These are phyloP conservation scores for Alosa alosa DNA, from an alignment of 2,113 vertebrate species.

Conservation along the genomic window DNA sequence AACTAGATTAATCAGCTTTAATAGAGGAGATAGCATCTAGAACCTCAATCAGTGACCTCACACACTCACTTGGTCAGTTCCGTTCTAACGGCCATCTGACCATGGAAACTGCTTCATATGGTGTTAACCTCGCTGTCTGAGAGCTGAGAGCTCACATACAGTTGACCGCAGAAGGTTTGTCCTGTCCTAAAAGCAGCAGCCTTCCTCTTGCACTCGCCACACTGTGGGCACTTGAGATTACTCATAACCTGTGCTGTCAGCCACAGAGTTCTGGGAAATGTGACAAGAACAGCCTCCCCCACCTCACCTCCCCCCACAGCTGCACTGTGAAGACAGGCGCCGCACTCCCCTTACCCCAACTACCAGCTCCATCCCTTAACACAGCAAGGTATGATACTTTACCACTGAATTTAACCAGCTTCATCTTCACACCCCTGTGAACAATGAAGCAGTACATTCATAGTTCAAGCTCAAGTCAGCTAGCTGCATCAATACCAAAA, in stretches of 20 bases:
- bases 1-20: background rate
- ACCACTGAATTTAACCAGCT: too few relatives aligned
- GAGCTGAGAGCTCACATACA: background rate
- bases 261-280: slow-evolving; percentile 62
- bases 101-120: background rate
- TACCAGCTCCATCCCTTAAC: too few relatives aligned
- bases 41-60: background rate
- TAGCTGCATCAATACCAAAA: too few relatives aligned
- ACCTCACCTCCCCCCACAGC: background rate
- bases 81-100: background rate
- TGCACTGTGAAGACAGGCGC: too few relatives aligned
- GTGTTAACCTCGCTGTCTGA: background rate
- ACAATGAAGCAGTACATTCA: too few relatives aligned
- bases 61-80: background rate
- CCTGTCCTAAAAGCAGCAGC: slow-evolving; percentile 33
- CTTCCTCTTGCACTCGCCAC: slow-evolving; percentile 26
- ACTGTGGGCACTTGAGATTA: slow-evolving; percentile 20
- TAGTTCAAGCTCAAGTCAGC: too few relatives aligned
- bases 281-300: slow-evolving; percentile 44
- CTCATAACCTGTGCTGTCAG: slow-evolving; percentile 32
- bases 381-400: too few relatives aligned
- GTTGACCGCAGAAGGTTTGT: background rate
- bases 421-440: too few relatives aligned
- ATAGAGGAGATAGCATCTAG: background rate
- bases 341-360: too few relatives aligned